Percentiles rank a stretch among this genome's conserved stretches.
phyloP scores from a whole-genome alignment of 2,888 invertebrate species.

The Aporophyla nigra region DNA sequence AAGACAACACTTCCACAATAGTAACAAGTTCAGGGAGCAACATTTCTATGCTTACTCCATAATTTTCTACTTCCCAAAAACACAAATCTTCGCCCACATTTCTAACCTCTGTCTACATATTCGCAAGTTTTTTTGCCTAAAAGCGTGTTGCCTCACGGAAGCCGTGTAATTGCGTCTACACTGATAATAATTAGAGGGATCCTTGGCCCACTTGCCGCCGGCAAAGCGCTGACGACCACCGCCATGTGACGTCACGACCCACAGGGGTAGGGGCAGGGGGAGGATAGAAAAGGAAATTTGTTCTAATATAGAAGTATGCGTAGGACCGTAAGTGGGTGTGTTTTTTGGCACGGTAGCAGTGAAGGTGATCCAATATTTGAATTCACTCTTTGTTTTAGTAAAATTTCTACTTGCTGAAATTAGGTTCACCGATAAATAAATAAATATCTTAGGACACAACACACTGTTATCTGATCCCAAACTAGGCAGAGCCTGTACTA shows the following conservation, averaged over 20 bases:
- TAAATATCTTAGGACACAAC: too few relatives aligned
- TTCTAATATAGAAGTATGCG: conserved; percentile 32
- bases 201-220: conserved; percentile 72
- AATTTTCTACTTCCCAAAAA: conserved; percentile 3
- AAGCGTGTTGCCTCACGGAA: conserved; percentile 41
- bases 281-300: conserved; percentile 1
- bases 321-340: not conserved
- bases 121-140: conserved; percentile 26
- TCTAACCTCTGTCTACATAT: not conserved
- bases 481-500: too few relatives aligned
- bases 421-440: not conserved
- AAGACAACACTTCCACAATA: not conserved
- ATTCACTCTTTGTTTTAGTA: conserved; percentile 2
- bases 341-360: conserved; percentile 12
- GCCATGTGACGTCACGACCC: conserved; percentile 50
- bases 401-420: not conserved
- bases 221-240: conserved; percentile 62
- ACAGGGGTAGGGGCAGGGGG: conserved; percentile 5
- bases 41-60: conserved; percentile 1
- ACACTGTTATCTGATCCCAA: too few relatives aligned
- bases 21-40: not conserved
- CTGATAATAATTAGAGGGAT: conserved; percentile 72
- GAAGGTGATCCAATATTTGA: conserved; percentile 5
- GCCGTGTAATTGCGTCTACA: conserved; percentile 51
- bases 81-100: conserved; percentile 15